phyloP scores from a whole-genome alignment of 2,888 invertebrate species.

The Thereva unica region DNA sequence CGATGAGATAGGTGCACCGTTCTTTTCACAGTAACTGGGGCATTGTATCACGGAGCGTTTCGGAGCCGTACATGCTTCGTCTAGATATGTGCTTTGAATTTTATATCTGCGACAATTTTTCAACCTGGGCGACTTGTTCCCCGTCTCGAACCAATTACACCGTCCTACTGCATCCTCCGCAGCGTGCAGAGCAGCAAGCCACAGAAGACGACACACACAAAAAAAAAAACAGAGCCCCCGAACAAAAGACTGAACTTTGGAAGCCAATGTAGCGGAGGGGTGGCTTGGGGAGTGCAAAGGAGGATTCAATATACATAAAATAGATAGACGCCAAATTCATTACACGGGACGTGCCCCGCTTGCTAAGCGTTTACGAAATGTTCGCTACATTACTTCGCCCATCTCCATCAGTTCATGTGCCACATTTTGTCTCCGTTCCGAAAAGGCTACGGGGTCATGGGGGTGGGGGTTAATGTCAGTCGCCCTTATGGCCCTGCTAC shows the following conservation, averaged over 20 bases:
- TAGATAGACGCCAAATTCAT: conserved; percentile 41
- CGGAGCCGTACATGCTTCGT: not conserved
- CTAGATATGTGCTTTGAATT: conserved; percentile 36
- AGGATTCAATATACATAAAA: conserved; percentile 39
- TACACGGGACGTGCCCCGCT: conserved; percentile 38
- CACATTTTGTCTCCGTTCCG: conserved; percentile 26
- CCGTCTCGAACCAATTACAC: conserved; percentile 33
- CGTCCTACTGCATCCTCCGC: not conserved
- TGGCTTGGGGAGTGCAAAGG: conserved; percentile 14
- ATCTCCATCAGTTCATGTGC: conserved; percentile 30
- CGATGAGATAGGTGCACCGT: no score
- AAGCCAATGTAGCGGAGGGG: not conserved
- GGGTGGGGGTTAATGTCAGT: not conserved
- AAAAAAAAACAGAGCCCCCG: not conserved
- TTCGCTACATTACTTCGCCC: conserved; percentile 32
- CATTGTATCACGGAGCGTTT: no score
- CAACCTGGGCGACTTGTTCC: conserved; percentile 28
- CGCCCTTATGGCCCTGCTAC: no score
- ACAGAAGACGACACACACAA: not conserved
- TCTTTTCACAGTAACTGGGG: no score
- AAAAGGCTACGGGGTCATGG: not conserved
- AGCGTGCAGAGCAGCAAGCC: not conserved
- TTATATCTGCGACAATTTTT: conserved; percentile 38
- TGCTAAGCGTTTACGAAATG: conserved; percentile 37
- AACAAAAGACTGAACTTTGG: not conserved